phyloP scores from a whole-genome alignment of 2,888 invertebrate genomes.

The Timema cristinae region DNA sequence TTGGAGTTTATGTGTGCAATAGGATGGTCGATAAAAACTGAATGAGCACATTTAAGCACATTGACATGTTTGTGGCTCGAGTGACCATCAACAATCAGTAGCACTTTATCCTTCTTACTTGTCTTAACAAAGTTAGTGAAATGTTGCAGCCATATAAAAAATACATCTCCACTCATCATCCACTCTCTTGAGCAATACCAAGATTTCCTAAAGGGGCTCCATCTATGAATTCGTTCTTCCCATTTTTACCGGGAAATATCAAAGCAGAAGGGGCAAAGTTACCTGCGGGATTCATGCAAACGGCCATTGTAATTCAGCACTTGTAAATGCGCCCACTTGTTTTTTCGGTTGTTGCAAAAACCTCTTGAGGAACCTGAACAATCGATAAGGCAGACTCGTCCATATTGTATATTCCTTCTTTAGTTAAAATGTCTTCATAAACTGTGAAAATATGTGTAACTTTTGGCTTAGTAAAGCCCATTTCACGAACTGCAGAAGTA shows the following conservation, averaged over 20 bases:
- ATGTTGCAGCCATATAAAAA: constrained; percentile 27
- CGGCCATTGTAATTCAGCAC: constrained; percentile 32
- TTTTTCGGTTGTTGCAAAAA: background rate
- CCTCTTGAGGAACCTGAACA: background rate
- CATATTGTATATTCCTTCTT: background rate
- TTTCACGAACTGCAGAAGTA: background rate
- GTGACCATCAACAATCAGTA: constrained; percentile 24
- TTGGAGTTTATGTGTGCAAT: constrained; percentile 8
- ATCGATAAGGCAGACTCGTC: background rate
- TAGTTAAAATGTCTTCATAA: background rate
- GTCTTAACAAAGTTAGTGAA: constrained; percentile 19
- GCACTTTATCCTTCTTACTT: background rate
- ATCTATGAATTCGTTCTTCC: constrained; percentile 31
- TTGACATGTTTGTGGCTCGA: constrained; percentile 25
- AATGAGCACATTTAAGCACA: constrained; percentile 2
- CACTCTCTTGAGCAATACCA: constrained; percentile 26
- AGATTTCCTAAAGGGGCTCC: constrained; percentile 30
- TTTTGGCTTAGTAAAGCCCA: background rate
- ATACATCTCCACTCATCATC: constrained; percentile 32
- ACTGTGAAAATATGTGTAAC: background rate
- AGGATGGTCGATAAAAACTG: background rate
- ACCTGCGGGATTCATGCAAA: constrained; percentile 32
- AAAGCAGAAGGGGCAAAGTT: constrained; percentile 31
- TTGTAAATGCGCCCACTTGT: constrained; percentile 30
- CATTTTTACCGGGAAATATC: constrained; percentile 30